Base-by-base conservation (phyloP, 2,888 invertebrate species). In the Plagiodera versicolora region DNA sequence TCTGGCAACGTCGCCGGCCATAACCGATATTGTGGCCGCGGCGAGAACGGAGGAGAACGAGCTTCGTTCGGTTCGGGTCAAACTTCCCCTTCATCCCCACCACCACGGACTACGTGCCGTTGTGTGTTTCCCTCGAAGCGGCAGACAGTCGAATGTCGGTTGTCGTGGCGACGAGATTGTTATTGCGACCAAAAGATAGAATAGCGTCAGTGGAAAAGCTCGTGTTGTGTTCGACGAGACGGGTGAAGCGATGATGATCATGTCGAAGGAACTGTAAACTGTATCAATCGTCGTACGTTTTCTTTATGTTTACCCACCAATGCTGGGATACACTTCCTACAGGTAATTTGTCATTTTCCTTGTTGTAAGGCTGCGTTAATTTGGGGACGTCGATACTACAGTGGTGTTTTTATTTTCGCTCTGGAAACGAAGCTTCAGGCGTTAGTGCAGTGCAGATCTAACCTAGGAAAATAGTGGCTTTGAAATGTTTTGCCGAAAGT, bases 261-360 rank as follows among this genome's bases (percentile, higher is more conserved):
- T 69, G 69, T 64, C 69, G 58, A 70, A 67, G 57, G 32, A 68
- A 65, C 71, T 74, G 73, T 67, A 66, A 56, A 60, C 64, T 67
- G 68, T 66, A 73, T 66, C 70, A 69, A 71, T 39, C 39, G 14
- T 39, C n/a, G 10, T 14, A 32, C 8, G 39, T 72, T 70, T 71
- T 67, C 76, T 79, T 82, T 82, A 83, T 83, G 83, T 82, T 79
- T 80, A 81, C 83, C 82, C 82, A 83, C 84, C 83, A 84, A 86
- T 85, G 84, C 83, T 86, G 86, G 86, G 86, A 83, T 86, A 86
- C 84, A 86, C 87, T 84, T 81, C 83, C 80, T 87, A 85, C 83
- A 85, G 84, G 83, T 84, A 84, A 80, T 19, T 35, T 47, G 46
- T 14, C 32, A 20, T 55, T 44, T 56, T 48, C 53, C 44, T 24